A percentile compares a stretch with the other conserved stretches of the same genome.
Evolutionary conservation across 2,888 invertebrate genomes (phyloP).

Genomic region (Acrobasis consociella): DNA sequence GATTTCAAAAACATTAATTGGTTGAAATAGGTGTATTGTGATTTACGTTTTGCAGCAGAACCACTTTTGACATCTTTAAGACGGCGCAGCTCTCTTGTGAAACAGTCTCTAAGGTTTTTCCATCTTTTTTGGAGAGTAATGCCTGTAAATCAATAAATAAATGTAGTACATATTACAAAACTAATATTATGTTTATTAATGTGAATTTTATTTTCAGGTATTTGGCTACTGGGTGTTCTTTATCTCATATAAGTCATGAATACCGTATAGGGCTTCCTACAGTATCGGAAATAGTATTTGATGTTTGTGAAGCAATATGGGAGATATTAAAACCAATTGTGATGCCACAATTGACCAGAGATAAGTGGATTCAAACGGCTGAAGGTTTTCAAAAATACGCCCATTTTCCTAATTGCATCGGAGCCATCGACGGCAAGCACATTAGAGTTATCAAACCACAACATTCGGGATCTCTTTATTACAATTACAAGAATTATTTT

Average conservation of each 20-base stretch:
- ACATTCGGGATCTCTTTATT: slow-evolving; percentile 25
- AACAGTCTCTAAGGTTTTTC: slow-evolving; percentile 40
- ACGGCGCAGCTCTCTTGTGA: slow-evolving; percentile 33
- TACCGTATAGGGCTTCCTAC: slow-evolving; percentile 30
- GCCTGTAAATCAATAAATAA: slow-evolving; percentile 32
- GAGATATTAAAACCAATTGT: slow-evolving; percentile 30
- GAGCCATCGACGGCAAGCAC: slow-evolving; percentile 41
- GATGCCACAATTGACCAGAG: slow-evolving; percentile 34
- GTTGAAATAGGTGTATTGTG: too few relatives aligned
- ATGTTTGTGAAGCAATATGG: slow-evolving; percentile 36
- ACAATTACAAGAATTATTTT: slow-evolving; percentile 27
- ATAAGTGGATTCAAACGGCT: slow-evolving; percentile 37
- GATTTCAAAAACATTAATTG: too few relatives aligned
- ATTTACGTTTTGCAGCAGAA: too few relatives aligned
- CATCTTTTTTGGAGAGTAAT: slow-evolving; percentile 38
- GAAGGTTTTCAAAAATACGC: slow-evolving; percentile 36
- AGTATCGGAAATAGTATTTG: slow-evolving; percentile 23
- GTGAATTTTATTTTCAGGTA: slow-evolving; percentile 37
- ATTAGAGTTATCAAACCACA: slow-evolving; percentile 33
- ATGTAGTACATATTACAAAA: too few relatives aligned
- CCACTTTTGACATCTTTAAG: too few relatives aligned
- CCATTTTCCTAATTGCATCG: slow-evolving; percentile 42
- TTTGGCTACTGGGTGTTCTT: slow-evolving; percentile 39
- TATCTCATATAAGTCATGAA: slow-evolving; percentile 30
- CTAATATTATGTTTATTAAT: slow-evolving; percentile 1